Conservation (phyloP, 2,113 vertebrate genomes). For the Balaeniceps rex region DNA sequence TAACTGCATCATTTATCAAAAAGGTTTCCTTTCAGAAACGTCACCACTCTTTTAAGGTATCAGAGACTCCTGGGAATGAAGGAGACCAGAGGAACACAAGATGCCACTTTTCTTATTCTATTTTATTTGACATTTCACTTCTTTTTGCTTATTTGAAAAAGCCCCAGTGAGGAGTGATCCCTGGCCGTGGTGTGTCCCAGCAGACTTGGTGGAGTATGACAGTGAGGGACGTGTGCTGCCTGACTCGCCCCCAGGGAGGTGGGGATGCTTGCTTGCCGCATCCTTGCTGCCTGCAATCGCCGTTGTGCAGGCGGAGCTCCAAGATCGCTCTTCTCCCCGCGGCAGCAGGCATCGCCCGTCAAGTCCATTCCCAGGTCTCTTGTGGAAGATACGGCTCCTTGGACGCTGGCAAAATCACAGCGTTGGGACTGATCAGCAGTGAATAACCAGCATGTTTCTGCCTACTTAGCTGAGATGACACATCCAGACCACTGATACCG, state of each 20-base stretch:
- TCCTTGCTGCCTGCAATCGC: accelerated
- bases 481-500: neutral
- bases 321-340: accelerated
- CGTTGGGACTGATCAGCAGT: neutral
- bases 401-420: accelerated
- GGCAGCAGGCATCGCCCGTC: neutral
- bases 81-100: neutral
- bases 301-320: accelerated
- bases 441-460: neutral
- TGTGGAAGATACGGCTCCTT: neutral
- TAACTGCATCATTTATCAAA: constrained; percentile 36
- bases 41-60: neutral
- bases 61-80: neutral
- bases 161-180: neutral
- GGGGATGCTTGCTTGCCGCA: neutral
- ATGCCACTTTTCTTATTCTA: neutral
- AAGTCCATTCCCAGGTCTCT: neutral
- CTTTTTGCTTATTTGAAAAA: neutral
- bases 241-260: neutral
- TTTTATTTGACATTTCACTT: constrained; percentile 14
- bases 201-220: neutral
- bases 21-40: neutral
- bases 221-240: neutral
- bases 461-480: neutral
- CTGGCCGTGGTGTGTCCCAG: neutral